Percentiles rank a stretch among this genome's conserved stretches.
Evolutionary conservation across 2,797 vertebrate species (phyloP).

Genomic region (Lepilemur ruficaudatus): DNA sequence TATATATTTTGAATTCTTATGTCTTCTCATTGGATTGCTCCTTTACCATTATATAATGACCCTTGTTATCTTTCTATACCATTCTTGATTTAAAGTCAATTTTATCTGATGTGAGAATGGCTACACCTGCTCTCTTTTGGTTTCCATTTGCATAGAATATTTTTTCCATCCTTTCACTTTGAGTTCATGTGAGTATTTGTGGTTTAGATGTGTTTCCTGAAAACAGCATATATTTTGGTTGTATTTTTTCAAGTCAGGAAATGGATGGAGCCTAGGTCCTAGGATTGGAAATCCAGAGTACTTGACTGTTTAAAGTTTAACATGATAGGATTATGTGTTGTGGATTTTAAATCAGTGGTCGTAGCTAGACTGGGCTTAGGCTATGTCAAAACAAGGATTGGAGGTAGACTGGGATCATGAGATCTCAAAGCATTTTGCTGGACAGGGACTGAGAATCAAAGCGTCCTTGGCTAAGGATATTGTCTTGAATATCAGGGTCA

Average conservation of each 20-base stretch:
- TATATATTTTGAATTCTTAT: no score
- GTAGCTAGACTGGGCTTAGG: background rate
- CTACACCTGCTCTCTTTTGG: no score
- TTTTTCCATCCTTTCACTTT: no score
- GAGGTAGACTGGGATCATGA: background rate
- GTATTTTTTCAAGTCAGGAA: background rate
- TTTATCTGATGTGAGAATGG: no score
- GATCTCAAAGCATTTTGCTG: background rate
- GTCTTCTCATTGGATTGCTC: no score
- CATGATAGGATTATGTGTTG: background rate
- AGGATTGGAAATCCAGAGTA: background rate
- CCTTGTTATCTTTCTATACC: no score
- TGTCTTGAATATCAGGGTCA: background rate
- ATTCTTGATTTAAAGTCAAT: no score
- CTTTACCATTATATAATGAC: no score
- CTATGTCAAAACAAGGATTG: background rate
- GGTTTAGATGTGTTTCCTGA: no score
- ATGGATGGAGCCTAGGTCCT: background rate
- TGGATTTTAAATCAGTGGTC: background rate
- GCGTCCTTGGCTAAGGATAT: background rate
- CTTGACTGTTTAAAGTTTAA: background rate
- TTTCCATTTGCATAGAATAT: no score
- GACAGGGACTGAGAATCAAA: background rate
- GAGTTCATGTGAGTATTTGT: no score
- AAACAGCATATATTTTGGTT: no score